Evolutionary conservation across 2,113 vertebrate species (phyloP).

Genomic region (Rhabdomys dilectus): DNA sequence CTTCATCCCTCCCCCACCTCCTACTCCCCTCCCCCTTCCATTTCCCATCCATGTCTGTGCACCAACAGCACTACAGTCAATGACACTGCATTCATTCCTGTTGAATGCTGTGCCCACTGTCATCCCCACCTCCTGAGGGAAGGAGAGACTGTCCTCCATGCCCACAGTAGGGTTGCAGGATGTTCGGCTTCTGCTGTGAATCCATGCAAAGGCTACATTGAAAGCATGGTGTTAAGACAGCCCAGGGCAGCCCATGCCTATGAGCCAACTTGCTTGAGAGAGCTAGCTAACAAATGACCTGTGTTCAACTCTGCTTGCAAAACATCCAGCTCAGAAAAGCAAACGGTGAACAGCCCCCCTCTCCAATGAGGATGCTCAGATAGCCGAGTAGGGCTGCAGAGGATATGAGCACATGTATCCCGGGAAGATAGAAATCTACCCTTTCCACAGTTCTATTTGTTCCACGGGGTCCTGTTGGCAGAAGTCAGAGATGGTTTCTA

Average conservation of each 20-base stretch:
- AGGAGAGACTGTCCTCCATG: background rate
- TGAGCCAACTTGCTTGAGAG: background rate
- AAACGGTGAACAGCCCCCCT: background rate
- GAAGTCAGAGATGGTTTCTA: background rate
- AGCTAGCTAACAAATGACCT: background rate
- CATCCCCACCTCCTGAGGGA: background rate
- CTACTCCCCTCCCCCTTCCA: no score
- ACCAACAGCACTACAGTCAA: background rate
- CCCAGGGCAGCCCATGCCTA: fast-evolving
- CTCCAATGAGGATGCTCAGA: fast-evolving
- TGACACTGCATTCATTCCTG: background rate
- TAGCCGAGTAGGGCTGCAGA: fast-evolving
- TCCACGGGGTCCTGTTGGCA: fast-evolving
- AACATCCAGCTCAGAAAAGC: background rate
- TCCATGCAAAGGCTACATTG: fast-evolving
- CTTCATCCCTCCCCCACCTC: background rate
- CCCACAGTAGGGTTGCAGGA: background rate
- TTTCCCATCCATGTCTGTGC: background rate
- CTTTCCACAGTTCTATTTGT: fast-evolving
- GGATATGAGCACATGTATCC: fast-evolving
- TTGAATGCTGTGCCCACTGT: background rate
- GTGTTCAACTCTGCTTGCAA: background rate
- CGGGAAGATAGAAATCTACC: fast-evolving
- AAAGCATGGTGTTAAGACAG: background rate
- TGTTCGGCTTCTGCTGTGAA: background rate